Percentiles rank a stretch among this genome's conserved stretches.
phyloP scores from a whole-genome alignment of 2,888 invertebrate species.

The Cheilosia grossa region DNA sequence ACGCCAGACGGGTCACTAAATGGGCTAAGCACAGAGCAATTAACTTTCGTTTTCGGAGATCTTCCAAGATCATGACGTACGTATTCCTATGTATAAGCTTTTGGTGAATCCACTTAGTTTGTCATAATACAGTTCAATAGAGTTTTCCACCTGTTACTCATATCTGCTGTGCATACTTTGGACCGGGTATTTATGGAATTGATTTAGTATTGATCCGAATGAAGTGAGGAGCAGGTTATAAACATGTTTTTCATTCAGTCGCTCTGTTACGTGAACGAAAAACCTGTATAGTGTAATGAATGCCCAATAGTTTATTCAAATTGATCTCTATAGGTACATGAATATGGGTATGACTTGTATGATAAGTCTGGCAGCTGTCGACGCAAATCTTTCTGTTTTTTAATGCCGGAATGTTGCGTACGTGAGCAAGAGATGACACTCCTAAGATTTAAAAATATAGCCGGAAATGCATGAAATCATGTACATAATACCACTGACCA shows the following conservation, averaged over 20 bases:
- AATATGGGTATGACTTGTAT: constrained; percentile 3
- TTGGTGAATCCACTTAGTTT: neutral
- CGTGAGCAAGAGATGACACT: constrained; percentile 24
- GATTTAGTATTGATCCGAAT: constrained; percentile 1
- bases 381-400: constrained; percentile 7
- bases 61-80: constrained; percentile 8
- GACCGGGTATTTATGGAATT: constrained; percentile 5
- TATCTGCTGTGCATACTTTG: neutral
- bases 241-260: neutral
- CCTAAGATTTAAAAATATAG: neutral
- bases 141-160: constrained; percentile 4
- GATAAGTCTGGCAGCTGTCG: constrained; percentile 7
- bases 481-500: no score
- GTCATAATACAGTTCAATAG: constrained; percentile 1
- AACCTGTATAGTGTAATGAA: constrained; percentile 4
- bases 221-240: neutral
- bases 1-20: constrained; percentile 30
- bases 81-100: neutral
- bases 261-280: neutral
- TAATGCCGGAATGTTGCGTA: constrained; percentile 3
- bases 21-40: neutral
- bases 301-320: constrained; percentile 16
- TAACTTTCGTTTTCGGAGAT: constrained; percentile 25
- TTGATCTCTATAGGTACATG: neutral
- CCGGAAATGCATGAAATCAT: constrained; percentile 6